Percentiles rank a stretch among this genome's conserved stretches.
phyloP scores from a whole-genome alignment of 37 sponge, comb jelly and placozoan species.

The Theonella swinhoei region DNA sequence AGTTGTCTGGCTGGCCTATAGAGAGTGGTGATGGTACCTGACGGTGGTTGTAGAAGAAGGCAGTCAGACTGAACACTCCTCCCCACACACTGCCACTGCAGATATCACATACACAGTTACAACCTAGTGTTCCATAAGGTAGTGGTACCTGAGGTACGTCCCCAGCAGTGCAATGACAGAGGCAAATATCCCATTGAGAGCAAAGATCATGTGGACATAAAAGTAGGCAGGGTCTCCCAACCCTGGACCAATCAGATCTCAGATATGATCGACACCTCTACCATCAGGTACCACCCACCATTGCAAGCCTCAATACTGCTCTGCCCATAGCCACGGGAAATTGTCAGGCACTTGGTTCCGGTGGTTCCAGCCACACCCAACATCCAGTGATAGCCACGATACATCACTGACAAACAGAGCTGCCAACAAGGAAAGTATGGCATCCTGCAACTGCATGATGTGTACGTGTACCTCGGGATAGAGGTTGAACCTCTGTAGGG shows the following conservation, averaged over 20 bases:
- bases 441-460: too few species aligned
- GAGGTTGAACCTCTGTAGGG: slow-evolving; percentile 91
- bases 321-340: slow-evolving; percentile 74
- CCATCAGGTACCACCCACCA: slow-evolving; percentile 13
- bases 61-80: slow-evolving; percentile 47
- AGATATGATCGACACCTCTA: too few species aligned
- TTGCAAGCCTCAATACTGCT: slow-evolving; percentile 44
- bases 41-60: slow-evolving; percentile 85
- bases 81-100: slow-evolving; percentile 65
- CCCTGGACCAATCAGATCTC: too few species aligned
- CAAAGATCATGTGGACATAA: slow-evolving; percentile 87
- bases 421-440: not conserved
- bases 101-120: not conserved
- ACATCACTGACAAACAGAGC: slow-evolving; percentile 73
- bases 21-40: too few species aligned
- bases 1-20: too few species aligned
- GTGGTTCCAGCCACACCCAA: not conserved
- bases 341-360: slow-evolving; percentile 60
- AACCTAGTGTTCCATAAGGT: not conserved
- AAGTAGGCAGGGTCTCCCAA: slow-evolving; percentile 83
- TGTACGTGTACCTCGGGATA: slow-evolving; percentile 76
- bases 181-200: slow-evolving; percentile 72
- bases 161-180: slow-evolving; percentile 69
- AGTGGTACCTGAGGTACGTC: slow-evolving; percentile 52
- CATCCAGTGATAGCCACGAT: slow-evolving; percentile 42